A percentile compares a stretch with the other conserved stretches of the same genome.
Conservation (phyloP, 2,797 vertebrate genomes). For the Oceanodroma leucorhoa region DNA sequence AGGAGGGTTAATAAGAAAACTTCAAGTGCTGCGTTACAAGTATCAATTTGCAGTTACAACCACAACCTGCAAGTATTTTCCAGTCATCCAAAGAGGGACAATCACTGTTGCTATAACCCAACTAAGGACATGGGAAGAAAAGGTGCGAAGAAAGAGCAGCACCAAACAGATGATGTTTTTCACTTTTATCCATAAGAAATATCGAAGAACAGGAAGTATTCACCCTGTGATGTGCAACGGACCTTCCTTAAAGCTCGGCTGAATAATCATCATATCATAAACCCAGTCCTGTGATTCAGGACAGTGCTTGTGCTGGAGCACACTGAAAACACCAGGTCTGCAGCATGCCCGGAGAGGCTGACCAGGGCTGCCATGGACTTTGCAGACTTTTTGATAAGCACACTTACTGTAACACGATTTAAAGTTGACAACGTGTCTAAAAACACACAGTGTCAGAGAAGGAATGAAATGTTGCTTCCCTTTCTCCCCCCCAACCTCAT, state of each 20-base stretch:
- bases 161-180: not conserved
- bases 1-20: not conserved
- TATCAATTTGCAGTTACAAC: not conserved
- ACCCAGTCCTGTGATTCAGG: not conserved
- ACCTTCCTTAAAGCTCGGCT: not conserved
- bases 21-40: not conserved
- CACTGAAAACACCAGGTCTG: not conserved
- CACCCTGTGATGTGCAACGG: not conserved
- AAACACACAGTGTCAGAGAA: slow-evolving; percentile 27
- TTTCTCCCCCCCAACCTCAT: slow-evolving; percentile 21
- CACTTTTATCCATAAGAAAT: not conserved
- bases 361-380: not conserved
- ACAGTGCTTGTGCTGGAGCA: not conserved
- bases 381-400: not conserved
- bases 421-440: not conserved
- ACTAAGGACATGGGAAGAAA: not conserved
- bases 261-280: not conserved
- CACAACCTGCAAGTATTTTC: not conserved
- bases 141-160: not conserved
- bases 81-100: not conserved
- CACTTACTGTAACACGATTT: not conserved
- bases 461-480: slow-evolving; percentile 44
- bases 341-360: not conserved
- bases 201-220: not conserved
- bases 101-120: not conserved